Base-by-base conservation (phyloP, 2,888 invertebrate genomes). In the Phortica okadai region DNA sequence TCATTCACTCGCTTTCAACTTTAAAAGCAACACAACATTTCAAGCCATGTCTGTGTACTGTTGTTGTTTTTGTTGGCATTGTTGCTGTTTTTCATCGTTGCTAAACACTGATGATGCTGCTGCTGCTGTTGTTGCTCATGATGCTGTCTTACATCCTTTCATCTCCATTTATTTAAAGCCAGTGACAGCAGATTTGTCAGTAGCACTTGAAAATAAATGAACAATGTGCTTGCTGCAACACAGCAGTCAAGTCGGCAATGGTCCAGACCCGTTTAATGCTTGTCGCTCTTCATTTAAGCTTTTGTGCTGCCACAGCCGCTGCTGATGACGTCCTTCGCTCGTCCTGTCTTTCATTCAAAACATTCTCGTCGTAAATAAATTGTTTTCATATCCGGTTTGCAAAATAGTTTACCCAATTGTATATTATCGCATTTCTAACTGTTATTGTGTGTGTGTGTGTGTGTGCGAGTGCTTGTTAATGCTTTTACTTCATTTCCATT, bases 111-210 rank as follows among this genome's bases (percentile, higher is more conserved):
- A 10, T 59, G 59, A 21, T 59, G 59, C 10, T 59, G 59, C 10
- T 59, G 59, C 10, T 21, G n/a, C 11, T 66, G 42, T 14, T 66
- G 66, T 42, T 16, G 59, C 59, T 59, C 21, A 6, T 58, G 58
- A 7, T 66, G 66, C 33, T 66, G 66, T 66, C 42, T 33, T 66
- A 16, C 42, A 66, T 69, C 45, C 69, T 69, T 69, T 69, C 69
- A 69, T 50, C 69, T 69, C 69, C 69, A 69, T 69, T 69, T 69
- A 50, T 69, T 69, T 16, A 50, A 50, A 4, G 62, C 62, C 45
- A 69, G 69, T 69, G 69, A 69, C 69, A 69, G 69, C 69, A 69
- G 69, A 69, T 69, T 69, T 69, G 69, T 69, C 69, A 69, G 69
- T 69, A 44, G 69, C 69, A 69, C 69, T 69, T 69, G 69, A 69